Conservation (phyloP, 2,113 vertebrate genomes). For the Silurus meridionalis region DNA sequence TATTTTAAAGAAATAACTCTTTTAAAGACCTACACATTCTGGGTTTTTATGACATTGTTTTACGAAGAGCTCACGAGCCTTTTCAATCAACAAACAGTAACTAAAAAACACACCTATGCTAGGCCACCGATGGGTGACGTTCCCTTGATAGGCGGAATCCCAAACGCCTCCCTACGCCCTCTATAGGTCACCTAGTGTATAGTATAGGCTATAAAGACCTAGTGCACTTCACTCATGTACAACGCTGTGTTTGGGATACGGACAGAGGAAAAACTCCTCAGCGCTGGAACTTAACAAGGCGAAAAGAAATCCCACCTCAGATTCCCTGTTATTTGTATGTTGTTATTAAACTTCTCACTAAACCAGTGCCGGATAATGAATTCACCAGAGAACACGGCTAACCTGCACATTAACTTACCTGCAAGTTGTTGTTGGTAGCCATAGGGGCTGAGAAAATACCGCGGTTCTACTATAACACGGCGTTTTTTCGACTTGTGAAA, state of each 20-base stretch:
- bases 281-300: background rate
- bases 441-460: conserved; percentile 64
- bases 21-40: background rate
- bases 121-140: background rate
- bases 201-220: background rate
- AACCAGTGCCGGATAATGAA: too few relatives aligned
- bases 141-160: background rate
- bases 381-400: background rate
- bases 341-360: background rate
- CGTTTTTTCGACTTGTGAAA: conserved; percentile 17
- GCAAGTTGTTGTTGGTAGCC: conserved; percentile 78
- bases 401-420: conserved; percentile 65
- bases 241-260: background rate
- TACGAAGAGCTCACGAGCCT: too few relatives aligned
- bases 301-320: background rate
- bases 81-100: background rate
- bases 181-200: background rate
- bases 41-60: too few relatives aligned
- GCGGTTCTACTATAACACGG: conserved; percentile 36
- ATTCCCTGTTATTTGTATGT: too few relatives aligned
- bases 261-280: background rate
- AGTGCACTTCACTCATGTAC: background rate
- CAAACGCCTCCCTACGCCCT: background rate
- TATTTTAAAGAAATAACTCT: too few relatives aligned
- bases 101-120: background rate